These are phyloP conservation scores for Phyllostomus hastatus DNA, from an alignment of 2,113 vertebrate species.

Conservation along the genomic window DNA sequence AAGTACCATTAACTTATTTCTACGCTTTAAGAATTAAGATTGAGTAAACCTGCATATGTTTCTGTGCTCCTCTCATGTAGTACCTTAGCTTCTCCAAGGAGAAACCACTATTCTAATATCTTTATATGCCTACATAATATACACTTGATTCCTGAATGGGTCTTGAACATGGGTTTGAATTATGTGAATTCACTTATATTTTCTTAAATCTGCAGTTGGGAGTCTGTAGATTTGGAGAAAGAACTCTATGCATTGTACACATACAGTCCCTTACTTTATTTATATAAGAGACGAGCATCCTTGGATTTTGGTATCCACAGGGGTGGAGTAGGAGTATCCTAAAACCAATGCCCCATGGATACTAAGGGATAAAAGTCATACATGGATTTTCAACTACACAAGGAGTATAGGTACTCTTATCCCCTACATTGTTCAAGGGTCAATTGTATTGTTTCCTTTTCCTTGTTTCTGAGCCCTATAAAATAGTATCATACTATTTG, in stretches of 20 bases:
- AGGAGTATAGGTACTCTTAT: neutral
- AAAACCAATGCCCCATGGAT: neutral
- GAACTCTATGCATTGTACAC: neutral
- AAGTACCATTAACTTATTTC: neutral
- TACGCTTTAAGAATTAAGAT: neutral
- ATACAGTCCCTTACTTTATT: neutral
- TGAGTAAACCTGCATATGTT: neutral
- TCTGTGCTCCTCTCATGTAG: neutral
- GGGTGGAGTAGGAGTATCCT: neutral
- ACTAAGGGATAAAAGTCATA: neutral
- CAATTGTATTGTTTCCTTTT: neutral
- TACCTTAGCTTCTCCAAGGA: neutral
- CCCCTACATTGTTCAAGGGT: neutral
- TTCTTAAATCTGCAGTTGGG: neutral
- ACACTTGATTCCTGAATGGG: neutral
- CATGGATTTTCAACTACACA: neutral
- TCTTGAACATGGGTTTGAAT: neutral
- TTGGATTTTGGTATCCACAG: neutral
- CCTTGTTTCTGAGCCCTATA: neutral
- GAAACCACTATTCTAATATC: neutral
- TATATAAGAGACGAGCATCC: neutral
- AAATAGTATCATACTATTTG: neutral
- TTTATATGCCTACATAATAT: neutral
- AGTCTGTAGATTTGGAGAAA: neutral
- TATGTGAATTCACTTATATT: neutral